Evolutionary conservation across 1,140 invertebrate species (phyloP).

Genomic region (Hyposmocoma kahamanoa): DNA sequence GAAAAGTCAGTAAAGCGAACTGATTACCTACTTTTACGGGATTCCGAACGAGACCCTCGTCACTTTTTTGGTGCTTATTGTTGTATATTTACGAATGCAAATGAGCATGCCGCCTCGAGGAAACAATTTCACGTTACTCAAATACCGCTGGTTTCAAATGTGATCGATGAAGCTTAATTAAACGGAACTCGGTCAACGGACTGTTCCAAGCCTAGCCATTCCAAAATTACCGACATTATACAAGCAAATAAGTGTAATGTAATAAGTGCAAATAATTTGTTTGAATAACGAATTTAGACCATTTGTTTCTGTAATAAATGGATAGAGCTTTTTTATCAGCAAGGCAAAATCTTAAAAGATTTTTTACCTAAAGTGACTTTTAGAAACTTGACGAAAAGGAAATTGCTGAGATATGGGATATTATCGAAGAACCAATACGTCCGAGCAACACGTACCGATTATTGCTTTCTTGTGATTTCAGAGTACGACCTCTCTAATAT

Average conservation of each 20-base stretch:
- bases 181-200: not conserved
- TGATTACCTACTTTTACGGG: constrained; percentile 38
- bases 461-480: not conserved
- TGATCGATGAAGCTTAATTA: not conserved
- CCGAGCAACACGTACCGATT: not conserved
- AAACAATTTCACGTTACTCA: constrained; percentile 14
- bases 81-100: constrained; percentile 33
- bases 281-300: not conserved
- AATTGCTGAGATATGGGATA: no score
- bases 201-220: not conserved
- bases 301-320: not conserved
- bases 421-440: no score
- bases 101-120: constrained; percentile 15
- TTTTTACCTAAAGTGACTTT: no score
- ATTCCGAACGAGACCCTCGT: constrained; percentile 36
- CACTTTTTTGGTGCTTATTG: constrained; percentile 28
- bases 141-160: not conserved
- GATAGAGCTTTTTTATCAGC: not conserved
- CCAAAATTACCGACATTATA: not conserved
- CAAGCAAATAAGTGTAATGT: not conserved
- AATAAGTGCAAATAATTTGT: not conserved
- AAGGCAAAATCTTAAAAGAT: not conserved
- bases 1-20: constrained; percentile 36
- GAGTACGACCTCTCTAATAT: not conserved
- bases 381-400: no score